Evolutionary conservation across 2,113 vertebrate genomes (phyloP).

Genomic region (Gyps fulvus): DNA sequence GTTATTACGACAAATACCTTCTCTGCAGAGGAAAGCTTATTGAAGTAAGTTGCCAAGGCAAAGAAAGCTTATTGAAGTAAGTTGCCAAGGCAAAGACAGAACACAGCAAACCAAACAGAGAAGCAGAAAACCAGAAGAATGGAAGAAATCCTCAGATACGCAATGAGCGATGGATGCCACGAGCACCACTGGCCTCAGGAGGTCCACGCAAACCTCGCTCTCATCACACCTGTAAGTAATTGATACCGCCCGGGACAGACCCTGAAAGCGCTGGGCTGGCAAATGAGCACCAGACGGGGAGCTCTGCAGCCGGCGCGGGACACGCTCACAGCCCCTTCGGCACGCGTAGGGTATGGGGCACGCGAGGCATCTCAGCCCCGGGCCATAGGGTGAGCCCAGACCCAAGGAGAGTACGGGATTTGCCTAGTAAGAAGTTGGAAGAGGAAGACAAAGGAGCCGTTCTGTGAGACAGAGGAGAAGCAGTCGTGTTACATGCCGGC

Average conservation of each 20-base stretch:
- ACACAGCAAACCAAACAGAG: not conserved
- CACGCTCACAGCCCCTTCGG: not conserved
- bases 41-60: not conserved
- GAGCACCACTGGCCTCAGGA: not conserved
- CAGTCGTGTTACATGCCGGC: accelerated
- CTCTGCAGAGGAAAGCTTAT: not conserved
- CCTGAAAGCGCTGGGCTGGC: not conserved
- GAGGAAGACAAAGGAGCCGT: not conserved
- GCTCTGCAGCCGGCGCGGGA: not conserved
- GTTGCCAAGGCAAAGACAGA: not conserved
- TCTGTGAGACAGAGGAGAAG: not conserved
- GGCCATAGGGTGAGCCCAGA: not conserved
- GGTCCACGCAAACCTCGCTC: not conserved
- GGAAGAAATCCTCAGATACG: not conserved
- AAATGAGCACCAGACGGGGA: accelerated
- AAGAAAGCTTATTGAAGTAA: not conserved
- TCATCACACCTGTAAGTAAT: not conserved
- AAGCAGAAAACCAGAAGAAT: not conserved
- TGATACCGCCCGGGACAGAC: accelerated
- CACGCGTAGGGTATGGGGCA: accelerated
- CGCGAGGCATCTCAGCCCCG: not conserved
- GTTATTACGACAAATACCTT: not conserved
- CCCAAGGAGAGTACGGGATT: not conserved
- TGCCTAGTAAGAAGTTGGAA: not conserved
- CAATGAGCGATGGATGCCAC: not conserved